These are phyloP conservation scores for Stenopsyche tienmushanensis DNA, from an alignment of 1,140 invertebrate genomes.

Conservation along the genomic window DNA sequence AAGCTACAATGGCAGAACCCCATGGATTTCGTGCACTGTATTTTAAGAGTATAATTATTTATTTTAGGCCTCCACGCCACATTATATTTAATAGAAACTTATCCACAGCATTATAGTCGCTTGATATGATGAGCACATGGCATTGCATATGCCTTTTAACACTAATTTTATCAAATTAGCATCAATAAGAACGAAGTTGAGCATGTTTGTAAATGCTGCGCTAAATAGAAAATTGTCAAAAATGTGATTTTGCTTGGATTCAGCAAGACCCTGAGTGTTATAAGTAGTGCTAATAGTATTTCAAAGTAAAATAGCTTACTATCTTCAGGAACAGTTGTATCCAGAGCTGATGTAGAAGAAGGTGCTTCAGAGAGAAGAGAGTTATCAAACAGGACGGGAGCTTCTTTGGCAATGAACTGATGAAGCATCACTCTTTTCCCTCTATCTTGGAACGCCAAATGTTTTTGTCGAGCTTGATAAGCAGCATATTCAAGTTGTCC, in stretches of 20 bases:
- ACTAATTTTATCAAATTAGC: too few relatives aligned
- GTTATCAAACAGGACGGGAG: constrained; percentile 65
- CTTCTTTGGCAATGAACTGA: constrained; percentile 80
- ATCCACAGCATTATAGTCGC: too few relatives aligned
- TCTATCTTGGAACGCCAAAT: constrained; percentile 75
- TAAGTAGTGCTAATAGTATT: constrained; percentile 24
- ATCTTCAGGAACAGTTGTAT: constrained; percentile 51
- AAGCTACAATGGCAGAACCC: too few relatives aligned
- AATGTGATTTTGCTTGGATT: constrained; percentile 8
- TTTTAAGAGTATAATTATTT: too few relatives aligned
- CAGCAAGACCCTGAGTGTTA: too few relatives aligned
- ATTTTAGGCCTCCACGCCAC: too few relatives aligned
- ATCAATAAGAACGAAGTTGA: too few relatives aligned
- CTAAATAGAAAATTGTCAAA: constrained; percentile 38
- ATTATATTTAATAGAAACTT: too few relatives aligned
- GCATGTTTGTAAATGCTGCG: too few relatives aligned
- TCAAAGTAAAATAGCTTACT: constrained; percentile 46
- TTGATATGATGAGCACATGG: too few relatives aligned
- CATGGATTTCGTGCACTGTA: too few relatives aligned
- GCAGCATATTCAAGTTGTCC: constrained; percentile 70
- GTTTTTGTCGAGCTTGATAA: constrained; percentile 75
- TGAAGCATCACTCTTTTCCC: constrained; percentile 79
- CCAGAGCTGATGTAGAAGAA: constrained; percentile 49
- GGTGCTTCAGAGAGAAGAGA: constrained; percentile 57
- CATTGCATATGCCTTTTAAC: too few relatives aligned